A percentile compares a stretch with the other conserved stretches of the same genome.
These are phyloP conservation scores for Karalla daura DNA, from an alignment of 2,797 vertebrate genomes.

Conservation along the genomic window DNA sequence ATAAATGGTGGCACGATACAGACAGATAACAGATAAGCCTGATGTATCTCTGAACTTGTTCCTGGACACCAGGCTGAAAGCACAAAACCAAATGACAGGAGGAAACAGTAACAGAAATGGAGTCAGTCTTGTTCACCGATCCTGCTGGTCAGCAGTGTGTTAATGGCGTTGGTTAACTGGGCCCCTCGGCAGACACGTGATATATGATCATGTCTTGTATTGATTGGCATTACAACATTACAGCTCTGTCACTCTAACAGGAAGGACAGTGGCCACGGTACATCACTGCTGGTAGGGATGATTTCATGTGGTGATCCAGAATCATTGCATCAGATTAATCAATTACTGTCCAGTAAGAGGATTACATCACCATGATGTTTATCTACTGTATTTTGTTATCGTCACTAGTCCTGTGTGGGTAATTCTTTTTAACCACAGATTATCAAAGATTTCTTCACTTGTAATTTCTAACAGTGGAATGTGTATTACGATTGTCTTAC, in stretches of 20 bases:
- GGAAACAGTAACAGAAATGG: background rate
- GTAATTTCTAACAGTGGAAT: no score
- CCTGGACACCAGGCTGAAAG: background rate
- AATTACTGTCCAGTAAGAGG: background rate
- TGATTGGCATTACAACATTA: constrained; percentile 7
- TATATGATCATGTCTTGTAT: constrained; percentile 23
- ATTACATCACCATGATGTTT: background rate
- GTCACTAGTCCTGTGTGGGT: no score
- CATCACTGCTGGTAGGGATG: background rate
- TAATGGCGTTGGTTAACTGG: constrained; percentile 8
- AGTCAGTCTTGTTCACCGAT: background rate
- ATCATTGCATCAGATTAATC: background rate
- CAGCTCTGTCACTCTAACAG: background rate
- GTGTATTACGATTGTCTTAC: no score
- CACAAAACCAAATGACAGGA: background rate
- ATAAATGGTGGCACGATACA: no score
- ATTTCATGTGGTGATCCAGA: constrained; percentile 18
- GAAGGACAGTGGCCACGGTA: background rate
- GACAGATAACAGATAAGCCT: no score
- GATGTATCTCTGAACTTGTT: no score
- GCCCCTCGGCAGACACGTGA: background rate
- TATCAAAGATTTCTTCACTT: no score
- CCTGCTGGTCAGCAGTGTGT: constrained; percentile 13
- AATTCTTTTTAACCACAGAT: no score
- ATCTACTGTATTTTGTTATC: background rate